phyloP scores from a whole-genome alignment of 1,140 invertebrate species.

The Leptinotarsa texana region DNA sequence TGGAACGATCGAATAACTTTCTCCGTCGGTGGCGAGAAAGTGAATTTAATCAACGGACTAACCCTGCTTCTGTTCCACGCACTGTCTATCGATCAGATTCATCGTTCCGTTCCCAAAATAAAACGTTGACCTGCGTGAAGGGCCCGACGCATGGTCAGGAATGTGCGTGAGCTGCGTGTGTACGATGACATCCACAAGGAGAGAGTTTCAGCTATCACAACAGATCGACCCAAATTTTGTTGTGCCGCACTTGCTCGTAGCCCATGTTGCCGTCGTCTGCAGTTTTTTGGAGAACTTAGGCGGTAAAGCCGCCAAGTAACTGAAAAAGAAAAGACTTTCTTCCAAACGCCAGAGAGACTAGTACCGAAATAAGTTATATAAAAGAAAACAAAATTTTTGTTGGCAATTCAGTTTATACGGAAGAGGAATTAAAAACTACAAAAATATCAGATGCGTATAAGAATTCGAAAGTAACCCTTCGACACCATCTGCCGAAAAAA shows the following conservation, averaged over 20 bases:
- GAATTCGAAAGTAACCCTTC: too few relatives aligned
- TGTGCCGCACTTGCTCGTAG: not conserved
- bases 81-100: not conserved
- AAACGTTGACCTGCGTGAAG: constrained; percentile 2
- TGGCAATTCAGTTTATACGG: too few relatives aligned
- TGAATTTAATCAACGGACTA: not conserved
- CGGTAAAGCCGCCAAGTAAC: not conserved
- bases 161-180: not conserved
- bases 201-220: not conserved
- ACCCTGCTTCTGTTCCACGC: not conserved
- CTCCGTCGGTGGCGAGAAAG: not conserved
- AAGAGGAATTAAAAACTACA: too few relatives aligned
- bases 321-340: too few relatives aligned
- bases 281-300: not conserved
- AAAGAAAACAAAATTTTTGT: too few relatives aligned
- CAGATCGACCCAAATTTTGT: constrained; percentile 5
- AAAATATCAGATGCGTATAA: too few relatives aligned
- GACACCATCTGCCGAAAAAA: too few relatives aligned
- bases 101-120: not conserved
- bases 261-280: not conserved
- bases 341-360: too few relatives aligned
- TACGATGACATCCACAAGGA: not conserved
- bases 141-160: constrained; percentile 1
- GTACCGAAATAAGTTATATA: too few relatives aligned
- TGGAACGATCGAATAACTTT: not conserved